Evolutionary conservation across 2,113 vertebrate species (phyloP).

Genomic region (Patagioenas fasciata): DNA sequence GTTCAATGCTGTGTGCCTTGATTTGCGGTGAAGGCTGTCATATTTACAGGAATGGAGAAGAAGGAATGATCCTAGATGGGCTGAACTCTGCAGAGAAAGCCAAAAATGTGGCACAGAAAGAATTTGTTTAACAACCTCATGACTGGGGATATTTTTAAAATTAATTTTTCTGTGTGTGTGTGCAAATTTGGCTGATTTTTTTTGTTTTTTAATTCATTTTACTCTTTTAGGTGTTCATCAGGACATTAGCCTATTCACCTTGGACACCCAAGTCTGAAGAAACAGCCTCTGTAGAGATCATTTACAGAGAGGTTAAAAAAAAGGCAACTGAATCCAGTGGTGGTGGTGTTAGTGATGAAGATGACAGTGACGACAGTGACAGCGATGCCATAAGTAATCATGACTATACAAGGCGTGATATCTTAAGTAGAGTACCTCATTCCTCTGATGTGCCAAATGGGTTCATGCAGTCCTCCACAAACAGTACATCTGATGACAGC

Average conservation of each 20-base stretch:
- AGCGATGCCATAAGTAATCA: background rate
- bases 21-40: background rate
- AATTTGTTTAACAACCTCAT: background rate
- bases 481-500: background rate
- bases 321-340: background rate
- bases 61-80: background rate
- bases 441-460: background rate
- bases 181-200: background rate
- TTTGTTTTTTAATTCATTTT: background rate
- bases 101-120: background rate
- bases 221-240: background rate
- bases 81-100: background rate
- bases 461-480: background rate
- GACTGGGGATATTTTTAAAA: background rate
- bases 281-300: conserved; percentile 10
- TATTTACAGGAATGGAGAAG: background rate
- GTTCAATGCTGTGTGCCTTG: background rate
- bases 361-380: conserved; percentile 27
- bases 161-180: background rate
- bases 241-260: rapidly evolving
- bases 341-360: background rate
- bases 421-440: background rate
- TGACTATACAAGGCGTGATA: conserved; percentile 11
- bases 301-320: conserved; percentile 20
- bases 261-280: background rate